Base-by-base conservation (phyloP, 2,113 vertebrate genomes). In the Plotosus lineatus region DNA sequence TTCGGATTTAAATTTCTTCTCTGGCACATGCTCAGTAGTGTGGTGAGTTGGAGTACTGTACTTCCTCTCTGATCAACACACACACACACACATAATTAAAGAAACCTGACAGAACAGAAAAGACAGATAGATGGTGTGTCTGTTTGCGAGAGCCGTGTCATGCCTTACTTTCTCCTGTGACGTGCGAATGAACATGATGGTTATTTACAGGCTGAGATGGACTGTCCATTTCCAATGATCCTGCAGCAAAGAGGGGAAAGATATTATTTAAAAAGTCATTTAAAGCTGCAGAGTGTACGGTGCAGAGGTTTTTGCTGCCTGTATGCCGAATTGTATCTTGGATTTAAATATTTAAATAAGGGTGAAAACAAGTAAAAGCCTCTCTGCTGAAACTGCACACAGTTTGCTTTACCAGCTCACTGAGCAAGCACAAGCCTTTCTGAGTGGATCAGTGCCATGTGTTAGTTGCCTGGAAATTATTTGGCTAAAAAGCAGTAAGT, bases 1-100 rank as follows among this genome's bases (percentile, higher is more conserved):
- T 93, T 99, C 98, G n/a, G 98, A 99, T 89, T 98, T 99, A 88
- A 99, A 98, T 88, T 99, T 99, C 94, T 99, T 99, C 90, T 99
- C 98, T 55, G 97, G 94, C 84, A 98, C 92, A 23, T 99, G 96
- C 86, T 99, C 98, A 75, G 96, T 94, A 15, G 96, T 94, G 90
- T 98, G 98, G 84, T 99, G 98, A 80, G 93, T 88, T 6, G 97
- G 94, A 50, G 96, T 91, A 69, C 93, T 97, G 91, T 98, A 96
- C 91, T 98, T 98, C 89, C 98, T 96, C 94, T 98, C 98, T 98
- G 90, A 82, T n/a, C 56, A 92, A 36, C 73, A 26, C 19, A 66
- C 56, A 1, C 38, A 17, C 46, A 4, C 48, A 48, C 0, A 46
- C 53, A 50, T 36, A 68, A 17, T 17, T 33, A 50, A 83, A 63